Percentiles rank a stretch among this genome's conserved stretches.
Conservation (phyloP, 2,888 invertebrate species). For the Thereva unica region DNA sequence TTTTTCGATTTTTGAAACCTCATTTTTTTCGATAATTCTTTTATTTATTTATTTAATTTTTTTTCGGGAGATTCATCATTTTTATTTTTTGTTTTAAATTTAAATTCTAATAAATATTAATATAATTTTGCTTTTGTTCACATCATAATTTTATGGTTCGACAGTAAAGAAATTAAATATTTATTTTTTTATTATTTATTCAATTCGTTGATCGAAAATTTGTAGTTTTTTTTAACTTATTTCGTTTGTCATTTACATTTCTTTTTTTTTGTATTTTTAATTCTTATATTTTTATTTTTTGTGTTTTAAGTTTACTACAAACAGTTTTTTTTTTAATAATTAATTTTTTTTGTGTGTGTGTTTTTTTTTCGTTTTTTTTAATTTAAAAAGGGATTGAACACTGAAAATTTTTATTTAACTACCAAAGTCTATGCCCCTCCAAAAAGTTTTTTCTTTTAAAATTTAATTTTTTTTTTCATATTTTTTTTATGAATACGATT, state of each 20-base stretch:
- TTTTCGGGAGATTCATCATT: not conserved
- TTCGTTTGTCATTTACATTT: slow-evolving; percentile 7
- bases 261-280: slow-evolving; percentile 1
- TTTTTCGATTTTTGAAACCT: slow-evolving; percentile 43
- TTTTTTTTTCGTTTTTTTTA: not conserved
- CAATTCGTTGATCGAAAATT: slow-evolving; percentile 39
- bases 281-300: slow-evolving; percentile 15
- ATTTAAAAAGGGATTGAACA: slow-evolving; percentile 8
- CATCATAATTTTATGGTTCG: too few species aligned
- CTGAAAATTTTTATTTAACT: slow-evolving; percentile 46
- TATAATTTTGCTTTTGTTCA: not conserved
- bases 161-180: slow-evolving; percentile 16
- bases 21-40: slow-evolving; percentile 20
- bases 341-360: slow-evolving; percentile 14
- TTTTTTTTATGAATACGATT: not conserved
- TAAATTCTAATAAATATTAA: not conserved
- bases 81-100: slow-evolving; percentile 11
- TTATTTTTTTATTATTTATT: slow-evolving; percentile 18
- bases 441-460: slow-evolving; percentile 42
- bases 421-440: slow-evolving; percentile 57
- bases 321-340: slow-evolving; percentile 18
- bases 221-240: slow-evolving; percentile 15
- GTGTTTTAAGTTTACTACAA: not conserved
- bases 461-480: slow-evolving; percentile 8
- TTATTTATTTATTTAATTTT: slow-evolving; percentile 21